Percentiles rank a stretch among this genome's conserved stretches.
phyloP scores from a whole-genome alignment of 2,888 invertebrate species.

The Chaetogeoica ovagalla region DNA sequence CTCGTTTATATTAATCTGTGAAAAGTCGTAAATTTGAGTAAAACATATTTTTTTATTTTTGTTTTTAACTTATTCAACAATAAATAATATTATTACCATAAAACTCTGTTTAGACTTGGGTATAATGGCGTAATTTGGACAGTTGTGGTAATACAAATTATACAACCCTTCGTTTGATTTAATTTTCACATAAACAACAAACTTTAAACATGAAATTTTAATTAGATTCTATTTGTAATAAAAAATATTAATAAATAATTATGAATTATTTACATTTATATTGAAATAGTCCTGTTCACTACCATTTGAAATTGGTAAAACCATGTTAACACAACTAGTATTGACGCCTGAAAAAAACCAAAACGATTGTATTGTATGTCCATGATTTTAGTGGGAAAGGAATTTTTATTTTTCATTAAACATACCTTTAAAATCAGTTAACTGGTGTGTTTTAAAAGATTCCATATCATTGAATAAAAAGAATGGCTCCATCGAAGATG shows the following conservation, averaged over 20 bases:
- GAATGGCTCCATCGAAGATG: slow-evolving; percentile 39
- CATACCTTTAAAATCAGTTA: background rate
- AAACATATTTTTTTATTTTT: slow-evolving; percentile 9
- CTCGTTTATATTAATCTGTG: slow-evolving; percentile 83
- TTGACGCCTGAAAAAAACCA: background rate
- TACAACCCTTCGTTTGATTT: slow-evolving; percentile 87
- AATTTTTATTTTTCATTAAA: background rate
- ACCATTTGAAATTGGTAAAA: slow-evolving; percentile 19
- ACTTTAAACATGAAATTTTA: slow-evolving; percentile 63
- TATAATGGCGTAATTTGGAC: slow-evolving; percentile 69
- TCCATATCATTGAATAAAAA: slow-evolving; percentile 34
- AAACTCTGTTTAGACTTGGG: slow-evolving; percentile 65
- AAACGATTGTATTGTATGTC: background rate
- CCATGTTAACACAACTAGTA: background rate
- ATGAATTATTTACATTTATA: slow-evolving; percentile 25
- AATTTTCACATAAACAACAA: slow-evolving; percentile 75
- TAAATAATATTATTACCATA: slow-evolving; percentile 66
- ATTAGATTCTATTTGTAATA: background rate
- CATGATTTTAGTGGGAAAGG: too few relatives aligned
- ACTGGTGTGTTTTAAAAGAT: background rate
- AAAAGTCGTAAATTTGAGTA: slow-evolving; percentile 45
- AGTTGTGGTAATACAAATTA: slow-evolving; percentile 93
- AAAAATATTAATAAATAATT: background rate
- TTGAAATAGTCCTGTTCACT: slow-evolving; percentile 16
- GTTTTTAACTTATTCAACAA: background rate